phyloP scores from a whole-genome alignment of 2,797 vertebrate species.

The Tamandua tetradactyla region DNA sequence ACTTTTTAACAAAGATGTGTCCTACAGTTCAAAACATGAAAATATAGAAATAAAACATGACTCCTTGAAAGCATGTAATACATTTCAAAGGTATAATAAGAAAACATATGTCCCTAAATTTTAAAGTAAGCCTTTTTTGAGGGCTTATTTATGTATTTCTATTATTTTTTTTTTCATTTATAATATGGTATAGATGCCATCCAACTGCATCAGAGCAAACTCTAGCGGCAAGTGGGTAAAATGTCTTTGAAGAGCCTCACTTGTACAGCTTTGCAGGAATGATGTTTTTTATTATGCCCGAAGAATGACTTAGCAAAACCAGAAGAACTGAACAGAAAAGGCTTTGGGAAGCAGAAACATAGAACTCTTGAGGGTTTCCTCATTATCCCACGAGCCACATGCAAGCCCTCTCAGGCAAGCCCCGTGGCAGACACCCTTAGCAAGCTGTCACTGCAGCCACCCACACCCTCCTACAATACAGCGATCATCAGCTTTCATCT shows the following conservation, averaged over 20 bases:
- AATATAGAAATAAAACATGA: background rate
- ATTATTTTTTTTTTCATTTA: background rate
- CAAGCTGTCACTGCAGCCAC: background rate
- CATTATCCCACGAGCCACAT: background rate
- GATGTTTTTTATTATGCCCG: constrained; percentile 32
- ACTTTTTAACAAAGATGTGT: background rate
- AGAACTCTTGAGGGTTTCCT: background rate
- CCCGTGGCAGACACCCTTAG: constrained; percentile 23
- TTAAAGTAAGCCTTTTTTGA: constrained; percentile 5
- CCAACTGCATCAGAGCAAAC: constrained; percentile 76
- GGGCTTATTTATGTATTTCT: background rate
- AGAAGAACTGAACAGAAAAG: background rate
- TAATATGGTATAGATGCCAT: constrained; percentile 39
- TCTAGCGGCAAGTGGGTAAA: constrained; percentile 74
- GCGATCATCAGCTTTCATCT: constrained; percentile 40
- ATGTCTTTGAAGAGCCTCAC: constrained; percentile 59
- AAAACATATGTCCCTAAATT: background rate
- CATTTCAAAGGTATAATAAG: background rate
- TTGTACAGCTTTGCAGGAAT: constrained; percentile 33
- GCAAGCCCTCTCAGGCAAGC: background rate
- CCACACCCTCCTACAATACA: background rate
- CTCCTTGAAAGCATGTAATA: background rate
- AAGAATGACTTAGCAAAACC: constrained; percentile 15
- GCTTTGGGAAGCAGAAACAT: background rate
- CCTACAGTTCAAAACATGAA: constrained; percentile 30